Conservation (phyloP, 2,888 invertebrate genomes). For the Galerucella nymphaeae region DNA sequence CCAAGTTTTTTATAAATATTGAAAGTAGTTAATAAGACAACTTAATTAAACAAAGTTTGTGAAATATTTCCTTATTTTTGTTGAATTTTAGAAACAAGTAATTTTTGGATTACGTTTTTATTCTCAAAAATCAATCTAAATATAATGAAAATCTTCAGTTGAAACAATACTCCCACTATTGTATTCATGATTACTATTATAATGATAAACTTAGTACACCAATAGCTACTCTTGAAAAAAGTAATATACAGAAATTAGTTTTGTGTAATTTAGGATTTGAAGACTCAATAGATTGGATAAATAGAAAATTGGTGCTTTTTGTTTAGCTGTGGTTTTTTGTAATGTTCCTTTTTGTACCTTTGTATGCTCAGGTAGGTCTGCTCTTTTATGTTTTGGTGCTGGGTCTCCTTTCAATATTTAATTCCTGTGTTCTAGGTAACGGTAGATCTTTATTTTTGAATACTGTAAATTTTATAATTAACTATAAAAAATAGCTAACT, state of each 20-base stretch:
- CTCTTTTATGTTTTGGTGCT: constrained; percentile 4
- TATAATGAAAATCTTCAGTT: no score
- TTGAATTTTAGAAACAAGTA: no score
- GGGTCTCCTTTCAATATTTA: not conserved
- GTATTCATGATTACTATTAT: no score
- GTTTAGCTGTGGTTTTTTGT: constrained; percentile 16
- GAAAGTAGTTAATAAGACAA: not conserved
- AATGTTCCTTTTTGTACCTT: constrained; percentile 8
- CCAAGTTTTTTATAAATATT: not conserved
- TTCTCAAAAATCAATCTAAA: no score
- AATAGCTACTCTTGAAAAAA: not conserved
- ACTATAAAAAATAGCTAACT: no score
- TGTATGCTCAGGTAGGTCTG: constrained; percentile 11
- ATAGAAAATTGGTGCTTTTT: not conserved
- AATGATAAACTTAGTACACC: no score
- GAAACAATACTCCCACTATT: no score
- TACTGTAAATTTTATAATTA: not conserved
- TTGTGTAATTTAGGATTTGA: not conserved
- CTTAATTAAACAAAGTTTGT: no score
- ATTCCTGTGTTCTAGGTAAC: not conserved
- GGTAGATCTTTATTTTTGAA: not conserved
- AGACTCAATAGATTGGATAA: not conserved
- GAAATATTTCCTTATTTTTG: no score
- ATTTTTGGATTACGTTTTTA: no score
- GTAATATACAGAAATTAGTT: not conserved